A percentile compares a stretch with the other conserved stretches of the same genome.
Conservation (phyloP, 2,113 vertebrate species). For the Chionodraco myersi region DNA sequence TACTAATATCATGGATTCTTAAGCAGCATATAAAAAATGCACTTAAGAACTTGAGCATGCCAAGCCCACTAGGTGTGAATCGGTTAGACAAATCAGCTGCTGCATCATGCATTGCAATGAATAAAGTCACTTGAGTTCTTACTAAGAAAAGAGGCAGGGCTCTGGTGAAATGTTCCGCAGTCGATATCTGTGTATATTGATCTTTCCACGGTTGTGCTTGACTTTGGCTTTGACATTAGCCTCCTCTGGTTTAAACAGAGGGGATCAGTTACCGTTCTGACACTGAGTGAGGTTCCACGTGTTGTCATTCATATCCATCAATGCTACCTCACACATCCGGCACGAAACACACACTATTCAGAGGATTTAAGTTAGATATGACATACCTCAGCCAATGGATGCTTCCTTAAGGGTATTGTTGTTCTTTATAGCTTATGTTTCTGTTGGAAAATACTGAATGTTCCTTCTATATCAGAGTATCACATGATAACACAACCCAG, state of each 20-base stretch:
- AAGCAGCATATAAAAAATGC: not conserved
- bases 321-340: constrained; percentile 27
- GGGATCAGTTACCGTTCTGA: constrained; percentile 35
- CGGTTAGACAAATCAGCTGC: not conserved
- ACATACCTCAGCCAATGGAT: constrained; percentile 20
- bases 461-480: too few relatives aligned
- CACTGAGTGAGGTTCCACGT: constrained; percentile 23
- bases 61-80: not conserved
- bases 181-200: not conserved
- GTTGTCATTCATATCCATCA: constrained; percentile 38
- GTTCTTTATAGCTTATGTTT: constrained; percentile 9
- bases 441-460: not conserved
- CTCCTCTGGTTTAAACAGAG: not conserved
- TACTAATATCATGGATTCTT: not conserved
- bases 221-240: not conserved
- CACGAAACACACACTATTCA: constrained; percentile 19
- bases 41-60: not conserved
- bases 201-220: not conserved
- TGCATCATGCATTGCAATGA: not conserved
- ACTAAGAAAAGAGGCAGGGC: not conserved
- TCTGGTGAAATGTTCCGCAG: not conserved
- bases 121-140: not conserved
- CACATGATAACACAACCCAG: too few relatives aligned
- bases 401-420: not conserved
- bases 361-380: constrained; percentile 6